Conservation (phyloP, 2,113 vertebrate species). For the Triplophysa dalaica region DNA sequence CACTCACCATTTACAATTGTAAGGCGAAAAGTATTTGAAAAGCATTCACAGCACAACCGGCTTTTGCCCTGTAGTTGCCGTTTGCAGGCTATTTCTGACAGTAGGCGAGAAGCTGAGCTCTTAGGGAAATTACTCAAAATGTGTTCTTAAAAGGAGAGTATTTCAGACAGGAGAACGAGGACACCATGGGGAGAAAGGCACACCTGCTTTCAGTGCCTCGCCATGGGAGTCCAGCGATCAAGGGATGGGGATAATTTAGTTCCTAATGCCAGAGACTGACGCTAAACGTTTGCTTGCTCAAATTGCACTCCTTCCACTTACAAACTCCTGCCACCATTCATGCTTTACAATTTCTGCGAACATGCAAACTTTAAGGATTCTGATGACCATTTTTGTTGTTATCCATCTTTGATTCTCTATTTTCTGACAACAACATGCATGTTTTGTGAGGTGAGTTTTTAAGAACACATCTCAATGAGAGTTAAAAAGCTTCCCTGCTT, state of each 20-base stretch:
- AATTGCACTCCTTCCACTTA: not conserved
- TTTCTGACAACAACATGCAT: slow-evolving; percentile 2
- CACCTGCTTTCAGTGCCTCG: slow-evolving; percentile 31
- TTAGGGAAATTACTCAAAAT: slow-evolving; percentile 47
- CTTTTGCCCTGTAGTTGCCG: slow-evolving; percentile 18
- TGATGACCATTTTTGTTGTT: not conserved
- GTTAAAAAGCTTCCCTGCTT: not conserved
- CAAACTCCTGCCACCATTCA: not conserved
- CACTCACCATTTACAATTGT: slow-evolving; percentile 18
- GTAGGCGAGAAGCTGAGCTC: slow-evolving; percentile 42
- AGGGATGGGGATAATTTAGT: slow-evolving; percentile 41
- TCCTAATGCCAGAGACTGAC: slow-evolving; percentile 31
- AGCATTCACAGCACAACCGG: not conserved
- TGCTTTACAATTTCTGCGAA: slow-evolving; percentile 16
- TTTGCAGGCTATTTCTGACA: slow-evolving; percentile 38
- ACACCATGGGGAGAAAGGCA: slow-evolving; percentile 24
- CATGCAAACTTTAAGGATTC: not conserved
- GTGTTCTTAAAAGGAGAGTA: slow-evolving; percentile 43
- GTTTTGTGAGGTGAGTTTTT: not conserved
- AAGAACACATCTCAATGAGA: not conserved
- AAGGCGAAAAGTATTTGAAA: not conserved
- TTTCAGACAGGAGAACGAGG: slow-evolving; percentile 25
- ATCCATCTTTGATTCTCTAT: not conserved
- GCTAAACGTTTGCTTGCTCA: slow-evolving; percentile 22
- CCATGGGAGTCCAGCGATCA: slow-evolving; percentile 25